Evolutionary conservation across 2,888 invertebrate species (phyloP).

Genomic region (Osedax fenrisi): DNA sequence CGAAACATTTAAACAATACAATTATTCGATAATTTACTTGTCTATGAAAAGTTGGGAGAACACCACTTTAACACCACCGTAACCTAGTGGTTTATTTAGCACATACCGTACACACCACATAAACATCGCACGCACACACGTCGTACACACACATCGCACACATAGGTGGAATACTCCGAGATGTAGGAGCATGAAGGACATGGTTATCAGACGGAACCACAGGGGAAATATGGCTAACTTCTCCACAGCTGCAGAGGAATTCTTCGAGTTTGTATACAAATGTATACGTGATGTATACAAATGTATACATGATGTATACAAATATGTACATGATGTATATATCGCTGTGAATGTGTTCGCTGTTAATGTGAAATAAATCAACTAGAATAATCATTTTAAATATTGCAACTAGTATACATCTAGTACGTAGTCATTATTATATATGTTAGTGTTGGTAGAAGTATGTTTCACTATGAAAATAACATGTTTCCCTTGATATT

Average conservation of each 20-base stretch:
- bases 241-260: constrained; percentile 42
- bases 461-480: too few species aligned
- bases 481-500: too few species aligned
- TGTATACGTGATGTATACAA: background rate
- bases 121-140: constrained; percentile 48
- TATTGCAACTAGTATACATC: background rate
- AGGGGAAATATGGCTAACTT: constrained; percentile 32
- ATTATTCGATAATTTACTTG: too few species aligned
- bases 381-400: background rate
- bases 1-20: too few species aligned
- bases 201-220: background rate
- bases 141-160: constrained; percentile 41
- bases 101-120: constrained; percentile 47
- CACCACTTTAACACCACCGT: constrained; percentile 95
- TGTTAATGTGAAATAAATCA: too few species aligned
- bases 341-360: too few species aligned
- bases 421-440: background rate
- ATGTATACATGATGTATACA: too few species aligned
- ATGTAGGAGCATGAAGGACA: constrained; percentile 36
- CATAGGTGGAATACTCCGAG: constrained; percentile 47
- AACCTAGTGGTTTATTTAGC: constrained; percentile 71
- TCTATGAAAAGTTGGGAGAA: too few species aligned
- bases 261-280: constrained; percentile 39
- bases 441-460: too few species aligned
- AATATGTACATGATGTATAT: too few species aligned